Base-by-base conservation (phyloP, 2,888 invertebrate species). In the Trissonchulus latispiculum region DNA sequence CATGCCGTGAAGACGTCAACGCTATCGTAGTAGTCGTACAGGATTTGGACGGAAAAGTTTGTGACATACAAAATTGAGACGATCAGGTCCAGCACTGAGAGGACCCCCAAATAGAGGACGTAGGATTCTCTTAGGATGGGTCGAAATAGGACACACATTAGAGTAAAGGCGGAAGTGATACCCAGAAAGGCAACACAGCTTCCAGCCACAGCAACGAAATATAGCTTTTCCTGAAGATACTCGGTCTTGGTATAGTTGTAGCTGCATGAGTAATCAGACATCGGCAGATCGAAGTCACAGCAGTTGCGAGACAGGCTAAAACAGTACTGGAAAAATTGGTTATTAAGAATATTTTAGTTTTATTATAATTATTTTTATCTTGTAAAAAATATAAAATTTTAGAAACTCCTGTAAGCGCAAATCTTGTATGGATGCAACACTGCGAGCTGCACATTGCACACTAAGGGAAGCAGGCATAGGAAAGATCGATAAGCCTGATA, bases 191-290 rank as follows among this genome's bases (percentile, higher is more conserved):
- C 33, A 32, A 68, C 15, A n/a, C n/a, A 3, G 28, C 35, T 68
- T n/a, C 69, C 69, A 15, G 8, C 8, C 35, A 68, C 69, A 3
- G 69, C 69, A 15, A 68, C 36, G 3, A 33, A 15, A n/a, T 68
- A 68, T n/a, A 68, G 36, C 36, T 68, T 68, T 23, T 28, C 36
- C 28, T 23, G 2, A n/a, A 31, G 36, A 68, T 8, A 68, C 3
- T 68, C 33, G 35, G 36, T 68, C 36, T 68, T 68, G 15, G 69
- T 68, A n/a, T 68, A 68, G 48, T 48, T 48, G 48, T 48, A 23
- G 8, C 8, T 8, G 48, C 48, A 48, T n/a, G n/a, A n/a, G n/a
- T n/a, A n/a, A n/a, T n/a, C n/a, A n/a, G n/a, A n/a, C n/a, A n/a
- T n/a, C n/a, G n/a, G n/a, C n/a, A n/a, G n/a, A n/a, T n/a, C n/a